Evolutionary conservation across 2,797 vertebrate genomes (phyloP), one percentile per base, ranked within the genome.

Genomic region (Vultur gryphus): DNA sequence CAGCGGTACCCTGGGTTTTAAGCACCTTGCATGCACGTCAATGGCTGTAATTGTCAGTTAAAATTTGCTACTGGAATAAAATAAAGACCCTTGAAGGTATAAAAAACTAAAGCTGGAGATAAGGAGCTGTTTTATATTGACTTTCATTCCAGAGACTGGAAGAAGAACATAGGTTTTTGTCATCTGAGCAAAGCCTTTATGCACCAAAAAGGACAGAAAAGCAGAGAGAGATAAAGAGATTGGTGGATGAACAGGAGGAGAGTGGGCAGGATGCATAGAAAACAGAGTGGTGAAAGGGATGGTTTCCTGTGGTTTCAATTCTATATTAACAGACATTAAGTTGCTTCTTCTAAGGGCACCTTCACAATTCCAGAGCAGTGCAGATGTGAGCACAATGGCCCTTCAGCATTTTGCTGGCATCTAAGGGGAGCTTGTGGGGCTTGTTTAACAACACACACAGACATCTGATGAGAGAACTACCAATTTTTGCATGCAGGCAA

Each of bases 61-160:
- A 73, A 90, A 85, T 95, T 95, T 93, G 67, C 91, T 91, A 7
- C 57, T 78, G 35, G 61, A 92, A 92, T 91, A 88, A 92, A 93
- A 84, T 70, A 94, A 97, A 97, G 76, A 92, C 64, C 16, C 65
- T 87, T 66, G 84, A 80, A 95, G 55, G 51, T 62, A 73, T 76
- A 71, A 89, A 87, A 92, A 46, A n/a, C 11, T 6, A 4, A 70
- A 95, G 44, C 44, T n/a, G 54, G 81, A 28, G 72, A 76, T 80
- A 92, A 94, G 92, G 90, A 87, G 67, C 59, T 90, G 84, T 61
- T 97, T 93, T 84, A 61, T 91, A 72, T 26, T 81, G 95, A 90
- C 95, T 92, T 96, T 84, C 93, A 86, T 96, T 96, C 59, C 62
- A 70, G 57, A 58, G 72, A 79, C 65, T 76, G 75, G 87, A 95